Evolutionary conservation across 2,113 vertebrate species (phyloP), one percentile per base, ranked within the genome.

Genomic region (Callorhinus ursinus): DNA sequence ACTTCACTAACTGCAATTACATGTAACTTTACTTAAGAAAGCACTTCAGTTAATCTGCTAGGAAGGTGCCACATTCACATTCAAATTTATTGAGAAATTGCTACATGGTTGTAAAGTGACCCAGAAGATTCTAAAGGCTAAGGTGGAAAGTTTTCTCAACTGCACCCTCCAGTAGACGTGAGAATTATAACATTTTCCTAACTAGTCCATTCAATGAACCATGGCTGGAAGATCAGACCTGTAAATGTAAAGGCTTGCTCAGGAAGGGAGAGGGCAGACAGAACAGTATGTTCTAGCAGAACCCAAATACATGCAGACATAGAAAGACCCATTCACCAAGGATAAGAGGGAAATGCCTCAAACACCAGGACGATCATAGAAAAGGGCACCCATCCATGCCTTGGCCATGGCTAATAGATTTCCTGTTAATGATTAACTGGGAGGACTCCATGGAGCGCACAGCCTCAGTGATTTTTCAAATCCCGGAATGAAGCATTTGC

Each of bases 391-490:
- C 77, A 55, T n/a, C 39, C 26, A 46, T 11, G 0, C 0, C 4
- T 15, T 53, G 15, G 61, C 11, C 36, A 65, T 26, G 39, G 63
- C 18, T 85, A 97, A 97, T 86, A 57, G 39, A 80, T 77, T 98
- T 98, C 61, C 91, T 88, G 22, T 83, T 96, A 97, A 97, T 74
- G 97, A 94, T 95, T 97, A 92, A 10, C 5, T n/a, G 8, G 67
- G 19, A 74, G 69, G 71, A 95, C 61, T 67, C 89, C n/a, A 42
- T 4, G 21, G 19, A 96, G 53, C 57, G 31, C 55, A 7, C 4
- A 72, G 77, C 79, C 76, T 91, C 39, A 7, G 65, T 74, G 71
- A 85, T 96, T 96, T 87, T 79, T 74, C 24, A 82, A 96, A 95
- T 87, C 84, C 93, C 39, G 53, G 26, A 90, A 72, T 94, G 83